phyloP scores from a whole-genome alignment of 2,888 invertebrate genomes.

The Limnephilus rhombicus region DNA sequence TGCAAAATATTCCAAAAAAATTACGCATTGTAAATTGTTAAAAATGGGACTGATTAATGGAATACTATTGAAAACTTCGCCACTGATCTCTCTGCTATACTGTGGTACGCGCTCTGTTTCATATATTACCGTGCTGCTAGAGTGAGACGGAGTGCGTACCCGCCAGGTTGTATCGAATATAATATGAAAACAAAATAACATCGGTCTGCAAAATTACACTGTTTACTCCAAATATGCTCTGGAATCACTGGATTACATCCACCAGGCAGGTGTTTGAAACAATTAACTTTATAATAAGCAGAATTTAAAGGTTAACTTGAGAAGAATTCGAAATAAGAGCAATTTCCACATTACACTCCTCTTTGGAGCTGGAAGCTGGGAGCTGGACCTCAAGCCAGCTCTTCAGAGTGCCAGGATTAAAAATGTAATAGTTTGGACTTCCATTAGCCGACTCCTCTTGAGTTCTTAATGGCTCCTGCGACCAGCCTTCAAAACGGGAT shows the following conservation, averaged over 20 bases:
- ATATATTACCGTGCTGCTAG: too few relatives aligned
- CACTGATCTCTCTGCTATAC: too few relatives aligned
- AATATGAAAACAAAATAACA: too few relatives aligned
- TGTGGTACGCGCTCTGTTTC: too few relatives aligned
- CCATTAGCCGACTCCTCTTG: conserved; percentile 53
- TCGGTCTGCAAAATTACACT: too few relatives aligned
- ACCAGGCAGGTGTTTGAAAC: neutral
- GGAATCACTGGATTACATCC: neutral
- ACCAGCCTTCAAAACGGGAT: neutral
- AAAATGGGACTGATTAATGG: too few relatives aligned
- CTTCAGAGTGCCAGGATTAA: conserved; percentile 48
- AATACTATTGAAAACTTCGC: too few relatives aligned
- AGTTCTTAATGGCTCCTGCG: conserved; percentile 8
- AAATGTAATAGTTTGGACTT: conserved; percentile 52
- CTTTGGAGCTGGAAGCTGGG: neutral
- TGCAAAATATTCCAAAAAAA: too few relatives aligned
- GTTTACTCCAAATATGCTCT: too few relatives aligned
- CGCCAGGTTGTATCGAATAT: too few relatives aligned
- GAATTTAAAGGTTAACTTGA: neutral
- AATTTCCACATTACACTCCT: conserved; percentile 37
- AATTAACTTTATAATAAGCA: neutral
- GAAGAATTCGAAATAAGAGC: neutral
- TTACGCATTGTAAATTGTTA: too few relatives aligned
- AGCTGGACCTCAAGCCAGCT: neutral
- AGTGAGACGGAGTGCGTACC: too few relatives aligned